These are phyloP conservation scores for Mythimna pallens DNA, from an alignment of 2,888 invertebrate species.

Conservation along the genomic window DNA sequence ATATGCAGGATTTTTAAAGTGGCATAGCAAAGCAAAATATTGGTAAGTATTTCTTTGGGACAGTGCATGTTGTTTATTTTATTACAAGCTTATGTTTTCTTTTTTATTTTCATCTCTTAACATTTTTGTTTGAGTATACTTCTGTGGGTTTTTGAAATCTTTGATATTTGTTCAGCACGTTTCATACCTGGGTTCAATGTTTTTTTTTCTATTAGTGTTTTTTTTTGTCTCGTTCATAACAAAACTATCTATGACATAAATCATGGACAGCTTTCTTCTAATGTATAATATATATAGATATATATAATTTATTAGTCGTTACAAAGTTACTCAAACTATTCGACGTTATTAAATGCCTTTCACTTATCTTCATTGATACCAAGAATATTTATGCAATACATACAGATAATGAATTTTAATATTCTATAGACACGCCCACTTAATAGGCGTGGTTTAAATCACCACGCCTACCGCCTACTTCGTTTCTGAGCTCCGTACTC, in stretches of 20 bases:
- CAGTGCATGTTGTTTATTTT: too few relatives aligned
- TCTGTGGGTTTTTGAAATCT: too few relatives aligned
- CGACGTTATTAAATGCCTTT: background rate
- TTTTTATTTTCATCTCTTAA: background rate
- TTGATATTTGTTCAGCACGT: too few relatives aligned
- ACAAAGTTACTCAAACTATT: background rate
- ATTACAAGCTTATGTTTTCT: background rate
- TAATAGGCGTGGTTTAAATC: slow-evolving; percentile 79
- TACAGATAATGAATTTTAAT: slow-evolving; percentile 69
- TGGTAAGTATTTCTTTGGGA: too few relatives aligned
- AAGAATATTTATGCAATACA: slow-evolving; percentile 47
- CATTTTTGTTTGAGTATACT: background rate
- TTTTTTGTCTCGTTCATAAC: background rate
- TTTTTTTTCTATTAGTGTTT: background rate
- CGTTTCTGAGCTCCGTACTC: slow-evolving; percentile 75
- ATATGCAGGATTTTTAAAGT: background rate
- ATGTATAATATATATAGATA: too few relatives aligned
- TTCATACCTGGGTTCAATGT: too few relatives aligned
- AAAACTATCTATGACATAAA: background rate
- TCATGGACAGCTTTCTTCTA: too few relatives aligned
- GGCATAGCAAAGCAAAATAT: too few relatives aligned
- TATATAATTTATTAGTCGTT: background rate
- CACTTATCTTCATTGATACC: slow-evolving; percentile 6
- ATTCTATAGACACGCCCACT: slow-evolving; percentile 78
- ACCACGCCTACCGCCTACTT: slow-evolving; percentile 85